Base-by-base conservation (phyloP, 2,888 invertebrate species). In the Formica aserva region DNA sequence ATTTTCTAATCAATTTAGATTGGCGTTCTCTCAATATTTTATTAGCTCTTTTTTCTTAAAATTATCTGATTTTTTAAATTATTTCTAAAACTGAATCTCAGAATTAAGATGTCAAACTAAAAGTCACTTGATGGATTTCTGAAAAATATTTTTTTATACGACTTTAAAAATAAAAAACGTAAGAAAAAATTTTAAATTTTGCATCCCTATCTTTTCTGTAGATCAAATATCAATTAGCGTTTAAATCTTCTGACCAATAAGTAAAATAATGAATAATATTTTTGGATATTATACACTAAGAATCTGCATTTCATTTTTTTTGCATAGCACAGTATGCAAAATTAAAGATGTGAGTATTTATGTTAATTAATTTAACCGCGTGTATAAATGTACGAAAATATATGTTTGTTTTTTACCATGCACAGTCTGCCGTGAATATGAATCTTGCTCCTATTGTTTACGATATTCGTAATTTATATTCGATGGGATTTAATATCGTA, bases 381-480 rank as follows among this genome's bases (percentile, higher is more conserved):
- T 52, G 35, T 26, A 29, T 41, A 45, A 78, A 67, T 15, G 9
- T 15, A 5, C 8, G 26, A 5, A 66, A 41, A 69, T 69, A 60
- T 57, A 62, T 26, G 3, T 32, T 60, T 3, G 22, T 0, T 78
- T 57, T 67, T 78, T 60, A 71, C 13, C 32, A 2, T 41, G 3
- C 57, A 32, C 22, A 32, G 18, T 60, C 22, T 60, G 52, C 52
- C 48, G 32, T 32, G 18, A 78, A 60, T 32, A 13, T 18, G 66
- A 77, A 69, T 71, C 32, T 67, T 62, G 22, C 32, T 45, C 13
- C 9, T 13, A 45, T 35, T 72, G 32, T 71, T 71, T 69, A 69
- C 18, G 57, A 60, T 71, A 60, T 71, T 78, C 13, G 78, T 62
- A 80, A 80, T 80, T 80, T 71, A 71, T 80, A 80, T 80, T 80